These are phyloP conservation scores for Channa argus DNA, from an alignment of 2,113 vertebrate species.

Conservation along the genomic window DNA sequence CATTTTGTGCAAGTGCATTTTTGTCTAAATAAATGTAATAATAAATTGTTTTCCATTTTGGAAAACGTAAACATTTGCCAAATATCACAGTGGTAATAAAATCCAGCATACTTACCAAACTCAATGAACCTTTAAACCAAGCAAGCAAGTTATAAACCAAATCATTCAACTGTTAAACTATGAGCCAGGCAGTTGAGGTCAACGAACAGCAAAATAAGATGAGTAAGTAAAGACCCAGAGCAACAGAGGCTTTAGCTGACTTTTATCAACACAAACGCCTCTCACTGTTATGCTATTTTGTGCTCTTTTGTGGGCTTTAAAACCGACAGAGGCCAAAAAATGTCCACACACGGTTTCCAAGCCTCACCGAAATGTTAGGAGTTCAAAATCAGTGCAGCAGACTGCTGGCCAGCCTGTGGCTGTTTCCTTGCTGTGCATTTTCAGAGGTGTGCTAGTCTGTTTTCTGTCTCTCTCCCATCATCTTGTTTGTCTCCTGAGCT, in stretches of 20 bases:
- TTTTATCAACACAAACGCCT: conserved; percentile 50
- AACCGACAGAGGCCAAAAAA: conserved; percentile 38
- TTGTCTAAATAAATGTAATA: not conserved
- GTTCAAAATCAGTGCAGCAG: conserved; percentile 57
- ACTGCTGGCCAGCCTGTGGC: conserved; percentile 45
- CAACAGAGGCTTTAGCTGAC: conserved; percentile 39
- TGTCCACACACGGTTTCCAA: conserved; percentile 47
- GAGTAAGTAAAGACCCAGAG: conserved; percentile 42
- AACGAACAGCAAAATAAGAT: conserved; percentile 46
- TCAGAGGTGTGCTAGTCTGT: conserved; percentile 53
- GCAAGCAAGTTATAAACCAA: conserved; percentile 45
- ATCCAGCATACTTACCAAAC: conserved; percentile 59
- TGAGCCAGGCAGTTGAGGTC: conserved; percentile 59
- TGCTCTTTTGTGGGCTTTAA: conserved; percentile 36
- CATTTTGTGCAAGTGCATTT: not conserved
- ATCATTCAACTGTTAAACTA: conserved; percentile 59
- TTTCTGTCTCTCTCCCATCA: conserved; percentile 37
- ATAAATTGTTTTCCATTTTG: conserved; percentile 7
- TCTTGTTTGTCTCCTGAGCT: conserved; percentile 68
- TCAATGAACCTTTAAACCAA: conserved; percentile 45
- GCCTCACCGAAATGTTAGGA: conserved; percentile 31
- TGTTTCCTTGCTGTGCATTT: conserved; percentile 36
- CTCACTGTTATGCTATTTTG: conserved; percentile 25
- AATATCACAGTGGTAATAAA: conserved; percentile 63
- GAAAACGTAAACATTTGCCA: conserved; percentile 44